Base-by-base conservation (phyloP, 2,113 vertebrate species). In the Nothocercus julius region DNA sequence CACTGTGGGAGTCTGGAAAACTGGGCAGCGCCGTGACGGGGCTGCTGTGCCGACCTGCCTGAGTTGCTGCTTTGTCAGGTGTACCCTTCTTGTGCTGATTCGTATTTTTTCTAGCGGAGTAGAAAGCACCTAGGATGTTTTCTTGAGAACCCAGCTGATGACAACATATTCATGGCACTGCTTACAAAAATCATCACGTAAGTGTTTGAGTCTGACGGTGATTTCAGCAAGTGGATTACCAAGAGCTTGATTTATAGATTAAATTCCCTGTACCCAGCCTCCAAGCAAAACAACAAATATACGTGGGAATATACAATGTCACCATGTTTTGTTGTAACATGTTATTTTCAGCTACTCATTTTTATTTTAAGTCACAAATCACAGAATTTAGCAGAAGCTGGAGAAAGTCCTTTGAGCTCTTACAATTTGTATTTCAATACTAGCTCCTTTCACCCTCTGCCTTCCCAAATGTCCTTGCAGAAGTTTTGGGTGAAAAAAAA, bases 161-260 rank as follows among this genome's bases (percentile, higher is more conserved):
- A 94, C 92, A 96, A 84, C 83, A 14, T 90, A 94, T 96, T 95
- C 93, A 87, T 69, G 68, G 91, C 94, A 89, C 86, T 97, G 90
- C 58, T 93, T 42, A 79, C 91, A 86, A 93, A 96, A 96, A 93
- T 96, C 92, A 96, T 94, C 92, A 92, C 92, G 79, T 89, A 94
- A 96, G 86, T 92, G 89, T 93, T 97, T 93, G 74, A 92, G 36
- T 92, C 69, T 75, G 61, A 94, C 93, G 83, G 82, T 90, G 73
- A 93, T 95, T 95, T 97, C 94, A 96, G 38, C 96, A 94, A 90
- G 69, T 92, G 90, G 91, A 73, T 94, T 95, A 96, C 86, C 92
- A 96, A 72, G 83, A 86, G 66, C 81, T 94, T 94, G 94, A 95
- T 97, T 90, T 93, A 95, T 82, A 94, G 94, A 94, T 92, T 68